phyloP scores from a whole-genome alignment of 1,140 invertebrate genomes.

The Oncopeltus fasciatus region DNA sequence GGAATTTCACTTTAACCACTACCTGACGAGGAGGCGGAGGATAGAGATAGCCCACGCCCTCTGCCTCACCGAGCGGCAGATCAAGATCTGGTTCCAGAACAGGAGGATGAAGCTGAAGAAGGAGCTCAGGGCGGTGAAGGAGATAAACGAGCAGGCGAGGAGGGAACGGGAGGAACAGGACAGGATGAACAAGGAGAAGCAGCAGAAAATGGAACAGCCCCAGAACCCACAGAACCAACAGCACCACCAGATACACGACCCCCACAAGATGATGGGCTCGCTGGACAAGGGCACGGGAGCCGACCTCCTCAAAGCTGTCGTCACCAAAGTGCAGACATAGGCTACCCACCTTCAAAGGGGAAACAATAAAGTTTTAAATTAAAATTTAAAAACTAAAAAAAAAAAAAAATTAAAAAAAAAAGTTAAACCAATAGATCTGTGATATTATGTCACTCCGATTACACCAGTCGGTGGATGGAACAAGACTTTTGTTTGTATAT shows the following conservation, averaged over 20 bases:
- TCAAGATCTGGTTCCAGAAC: conserved; percentile 97
- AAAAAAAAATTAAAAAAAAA: too few relatives aligned
- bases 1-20: conserved; percentile 97
- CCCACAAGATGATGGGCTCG: conserved; percentile 22
- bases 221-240: conserved; percentile 42
- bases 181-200: conserved; percentile 76
- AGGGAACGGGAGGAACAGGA: conserved; percentile 81
- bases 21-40: conserved; percentile 82
- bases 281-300: conserved; percentile 22
- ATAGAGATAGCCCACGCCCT: conserved; percentile 95
- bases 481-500: conserved; percentile 3
- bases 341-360: background rate
- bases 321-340: conserved; percentile 25
- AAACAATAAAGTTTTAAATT: background rate
- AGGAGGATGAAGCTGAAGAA: conserved; percentile 97
- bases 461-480: background rate
- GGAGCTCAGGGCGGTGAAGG: conserved; percentile 79
- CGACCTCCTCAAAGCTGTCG: conserved; percentile 26
- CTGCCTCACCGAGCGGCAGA: conserved; percentile 89
- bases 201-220: conserved; percentile 49
- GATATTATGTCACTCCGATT: background rate
- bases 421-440: background rate
- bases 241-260: conserved; percentile 34
- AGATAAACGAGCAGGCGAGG: conserved; percentile 85
- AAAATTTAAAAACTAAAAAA: too few relatives aligned